Conservation (phyloP, 2,113 vertebrate genomes). For the Podarcis cretensis region DNA sequence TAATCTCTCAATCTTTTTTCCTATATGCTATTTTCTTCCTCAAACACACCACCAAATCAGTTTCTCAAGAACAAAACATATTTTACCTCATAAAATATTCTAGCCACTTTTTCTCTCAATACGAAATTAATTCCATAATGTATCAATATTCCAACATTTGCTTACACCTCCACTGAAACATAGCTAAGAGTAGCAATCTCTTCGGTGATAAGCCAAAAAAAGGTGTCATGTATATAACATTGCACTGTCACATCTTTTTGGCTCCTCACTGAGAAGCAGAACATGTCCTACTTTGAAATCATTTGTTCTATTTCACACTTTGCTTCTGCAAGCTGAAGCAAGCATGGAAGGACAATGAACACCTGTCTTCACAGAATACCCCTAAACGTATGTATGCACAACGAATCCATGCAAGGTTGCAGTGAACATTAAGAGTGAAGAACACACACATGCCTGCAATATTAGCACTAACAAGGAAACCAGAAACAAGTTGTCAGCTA, state of each 20-base stretch:
- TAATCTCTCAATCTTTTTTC: neutral
- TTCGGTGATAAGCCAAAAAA: too few relatives aligned
- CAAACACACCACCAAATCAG: neutral
- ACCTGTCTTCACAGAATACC: accelerated
- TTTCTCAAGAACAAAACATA: neutral
- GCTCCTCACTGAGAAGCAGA: too few relatives aligned
- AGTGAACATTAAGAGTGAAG: neutral
- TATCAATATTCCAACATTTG: neutral
- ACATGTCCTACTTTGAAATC: accelerated
- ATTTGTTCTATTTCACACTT: too few relatives aligned
- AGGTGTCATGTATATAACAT: too few relatives aligned
- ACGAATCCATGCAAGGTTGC: neutral
- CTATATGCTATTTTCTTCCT: neutral
- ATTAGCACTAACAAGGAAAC: neutral
- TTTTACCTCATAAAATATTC: neutral
- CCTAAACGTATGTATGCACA: accelerated
- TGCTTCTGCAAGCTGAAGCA: accelerated
- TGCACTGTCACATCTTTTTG: too few relatives aligned
- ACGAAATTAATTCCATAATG: neutral
- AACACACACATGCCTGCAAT: neutral
- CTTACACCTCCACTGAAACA: neutral
- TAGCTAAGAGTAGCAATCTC: neutral
- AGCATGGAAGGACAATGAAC: too few relatives aligned
- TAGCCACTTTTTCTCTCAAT: neutral
- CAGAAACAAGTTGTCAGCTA: neutral